Conservation (phyloP, 2,797 vertebrate species). For the Cynopterus sphinx region DNA sequence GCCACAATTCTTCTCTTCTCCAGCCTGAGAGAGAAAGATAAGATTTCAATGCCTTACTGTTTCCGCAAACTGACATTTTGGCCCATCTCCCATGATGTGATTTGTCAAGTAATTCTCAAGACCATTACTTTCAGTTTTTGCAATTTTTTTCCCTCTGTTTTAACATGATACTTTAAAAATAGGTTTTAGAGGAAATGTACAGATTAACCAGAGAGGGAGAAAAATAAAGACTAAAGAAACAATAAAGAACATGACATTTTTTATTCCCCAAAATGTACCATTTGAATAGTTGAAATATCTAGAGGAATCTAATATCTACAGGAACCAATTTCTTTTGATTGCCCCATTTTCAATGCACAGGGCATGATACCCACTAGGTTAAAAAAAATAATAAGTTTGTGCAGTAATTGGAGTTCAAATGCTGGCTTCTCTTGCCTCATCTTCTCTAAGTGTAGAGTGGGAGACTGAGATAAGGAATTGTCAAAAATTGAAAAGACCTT, state of each 20-base stretch:
- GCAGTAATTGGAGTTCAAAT: not conserved
- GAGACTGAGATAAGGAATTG: not conserved
- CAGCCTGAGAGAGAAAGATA: not conserved
- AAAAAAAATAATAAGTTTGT: not conserved
- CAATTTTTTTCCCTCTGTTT: slow-evolving; percentile 21
- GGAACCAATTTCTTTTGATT: slow-evolving; percentile 9
- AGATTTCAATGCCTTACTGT: not conserved
- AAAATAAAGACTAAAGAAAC: slow-evolving; percentile 10
- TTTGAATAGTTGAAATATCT: slow-evolving; percentile 30
- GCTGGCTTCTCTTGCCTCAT: not conserved
- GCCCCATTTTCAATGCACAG: not conserved
- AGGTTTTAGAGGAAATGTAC: slow-evolving; percentile 11
- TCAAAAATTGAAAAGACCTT: not conserved
- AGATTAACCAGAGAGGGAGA: slow-evolving; percentile 5
- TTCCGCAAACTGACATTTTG: slow-evolving; percentile 34
- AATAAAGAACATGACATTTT: not conserved
- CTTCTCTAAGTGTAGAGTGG: not conserved
- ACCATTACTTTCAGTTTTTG: slow-evolving; percentile 18
- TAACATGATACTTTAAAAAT: slow-evolving; percentile 36
- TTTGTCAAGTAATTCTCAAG: slow-evolving; percentile 30
- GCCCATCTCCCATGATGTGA: not conserved
- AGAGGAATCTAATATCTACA: not conserved
- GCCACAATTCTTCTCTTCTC: not conserved
- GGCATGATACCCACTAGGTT: not conserved
- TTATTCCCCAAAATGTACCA: not conserved